A percentile compares a stretch with the other conserved stretches of the same genome.
Evolutionary conservation across 2,797 vertebrate genomes (phyloP).

Genomic region (Enteromius argenteus): DNA sequence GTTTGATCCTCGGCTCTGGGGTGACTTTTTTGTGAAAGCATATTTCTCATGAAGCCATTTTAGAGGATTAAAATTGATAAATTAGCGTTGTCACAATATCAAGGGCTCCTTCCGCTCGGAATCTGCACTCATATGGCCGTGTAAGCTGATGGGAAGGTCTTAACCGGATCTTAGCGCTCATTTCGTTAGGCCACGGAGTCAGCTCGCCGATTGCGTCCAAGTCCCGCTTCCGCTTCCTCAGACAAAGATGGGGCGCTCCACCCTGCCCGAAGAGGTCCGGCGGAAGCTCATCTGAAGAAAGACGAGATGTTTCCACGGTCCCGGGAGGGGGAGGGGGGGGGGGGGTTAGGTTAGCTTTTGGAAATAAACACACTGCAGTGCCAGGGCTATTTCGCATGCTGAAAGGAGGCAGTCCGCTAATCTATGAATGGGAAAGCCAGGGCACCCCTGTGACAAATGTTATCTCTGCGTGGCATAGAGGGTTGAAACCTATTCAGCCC

Average conservation of each 20-base stretch:
- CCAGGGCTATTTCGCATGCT: slow-evolving; percentile 84
- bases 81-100: slow-evolving; percentile 49
- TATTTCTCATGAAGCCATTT: slow-evolving; percentile 47
- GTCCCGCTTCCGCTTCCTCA: slow-evolving; percentile 48
- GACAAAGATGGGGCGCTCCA: slow-evolving; percentile 72
- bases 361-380: slow-evolving; percentile 81
- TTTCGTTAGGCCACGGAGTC: slow-evolving; percentile 45
- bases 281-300: slow-evolving; percentile 71
- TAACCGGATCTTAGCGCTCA: slow-evolving; percentile 50
- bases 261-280: slow-evolving; percentile 65
- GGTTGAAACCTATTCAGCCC: slow-evolving; percentile 84
- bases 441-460: slow-evolving; percentile 85
- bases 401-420: slow-evolving; percentile 84
- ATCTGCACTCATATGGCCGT: slow-evolving; percentile 34
- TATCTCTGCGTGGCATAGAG: slow-evolving; percentile 85
- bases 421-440: slow-evolving; percentile 83
- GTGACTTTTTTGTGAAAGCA: slow-evolving; percentile 41
- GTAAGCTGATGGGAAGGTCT: slow-evolving; percentile 57
- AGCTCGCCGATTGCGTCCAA: slow-evolving; percentile 34
- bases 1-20: slow-evolving; percentile 48
- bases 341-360: slow-evolving; percentile 65
- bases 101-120: slow-evolving; percentile 32
- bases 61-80: slow-evolving; percentile 50
- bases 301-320: slow-evolving; percentile 77
- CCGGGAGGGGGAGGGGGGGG: slow-evolving; percentile 68